Base-by-base conservation (phyloP, 2,797 vertebrate species). In the Girardinus metallicus region DNA sequence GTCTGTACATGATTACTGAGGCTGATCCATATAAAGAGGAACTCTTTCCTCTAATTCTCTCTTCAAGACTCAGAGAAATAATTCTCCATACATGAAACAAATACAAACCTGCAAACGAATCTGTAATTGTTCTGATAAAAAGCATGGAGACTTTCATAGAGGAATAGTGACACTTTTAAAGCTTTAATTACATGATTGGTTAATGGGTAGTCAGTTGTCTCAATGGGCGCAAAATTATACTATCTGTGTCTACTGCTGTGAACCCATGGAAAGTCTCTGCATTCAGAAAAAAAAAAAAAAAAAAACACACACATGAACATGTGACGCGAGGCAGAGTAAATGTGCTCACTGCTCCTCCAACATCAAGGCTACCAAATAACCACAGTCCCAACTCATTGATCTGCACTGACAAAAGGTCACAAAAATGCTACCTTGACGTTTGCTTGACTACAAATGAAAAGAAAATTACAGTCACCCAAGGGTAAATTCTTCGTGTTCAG, bases 161-260 rank as follows among this genome's bases (percentile, higher is more conserved):
- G 82, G 87, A 86, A 82, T 79, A 89, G 87, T 94, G 93, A 93
- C 92, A 92, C 94, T 95, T 95, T 94, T 94, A 93, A 95, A 90
- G 91, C 93, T 96, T 95, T 95, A 96, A 96, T 96, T 95, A 96
- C 94, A 95, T 92, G 93, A 94, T 94, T 95, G 94, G 91, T 91
- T 92, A 95, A 92, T 90, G 76, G 86, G 86, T 85, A 90, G 88
- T 87, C 53, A 49, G 88, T 88, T 86, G 91, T 90, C 89, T 94
- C 83, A 44, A 84, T 75, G 60, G 77, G 81, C 55, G 71, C 83
- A 90, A 93, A 94, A 95, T 94, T 87, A 94, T 85, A 92, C 89
- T 92, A 93, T 94, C 89, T 88, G 87, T 78, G 88, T 91, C 83
- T 81, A 78, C 91, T 94, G 93, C 93, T 94, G 92, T 89, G 91